A percentile compares a stretch with the other conserved stretches of the same genome.
Evolutionary conservation across 2,888 invertebrate species (phyloP).

Genomic region (Apocheima hispidaria): DNA sequence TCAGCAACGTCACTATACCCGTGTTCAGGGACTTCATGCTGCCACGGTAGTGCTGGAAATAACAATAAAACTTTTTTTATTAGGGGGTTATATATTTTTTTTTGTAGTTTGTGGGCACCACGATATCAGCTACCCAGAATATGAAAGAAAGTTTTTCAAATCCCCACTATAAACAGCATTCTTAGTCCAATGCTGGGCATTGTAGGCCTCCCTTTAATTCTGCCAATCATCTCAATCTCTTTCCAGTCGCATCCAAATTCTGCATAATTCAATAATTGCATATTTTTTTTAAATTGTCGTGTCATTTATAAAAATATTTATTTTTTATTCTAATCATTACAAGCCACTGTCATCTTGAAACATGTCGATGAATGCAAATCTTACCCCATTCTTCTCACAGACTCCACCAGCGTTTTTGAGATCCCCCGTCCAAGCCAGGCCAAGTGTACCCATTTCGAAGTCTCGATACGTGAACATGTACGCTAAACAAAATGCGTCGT

Average conservation of each 20-base stretch:
- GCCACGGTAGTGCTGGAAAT: conserved; percentile 95
- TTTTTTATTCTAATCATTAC: no score
- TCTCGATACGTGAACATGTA: conserved; percentile 99
- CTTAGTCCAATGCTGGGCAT: no score
- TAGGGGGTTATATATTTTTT: neutral
- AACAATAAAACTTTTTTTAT: neutral
- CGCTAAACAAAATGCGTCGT: conserved; percentile 98
- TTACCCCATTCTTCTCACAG: conserved; percentile 98
- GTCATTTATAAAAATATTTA: no score
- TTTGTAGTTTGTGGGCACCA: no score
- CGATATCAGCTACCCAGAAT: no score
- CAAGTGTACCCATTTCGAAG: conserved; percentile 98
- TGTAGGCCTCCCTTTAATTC: no score
- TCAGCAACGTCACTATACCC: conserved; percentile 98
- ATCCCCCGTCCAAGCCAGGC: conserved; percentile 99
- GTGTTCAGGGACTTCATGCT: conserved; percentile 98
- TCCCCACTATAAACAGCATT: no score
- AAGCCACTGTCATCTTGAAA: neutral
- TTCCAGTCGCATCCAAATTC: no score
- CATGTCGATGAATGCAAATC: conserved; percentile 49
- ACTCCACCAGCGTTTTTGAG: conserved; percentile 98
- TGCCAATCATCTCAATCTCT: no score
- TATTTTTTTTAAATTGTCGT: no score
- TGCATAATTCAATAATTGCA: no score
- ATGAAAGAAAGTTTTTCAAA: neutral